Base-by-base conservation (phyloP, 2,888 invertebrate genomes). In the Ennomos erosarius region DNA sequence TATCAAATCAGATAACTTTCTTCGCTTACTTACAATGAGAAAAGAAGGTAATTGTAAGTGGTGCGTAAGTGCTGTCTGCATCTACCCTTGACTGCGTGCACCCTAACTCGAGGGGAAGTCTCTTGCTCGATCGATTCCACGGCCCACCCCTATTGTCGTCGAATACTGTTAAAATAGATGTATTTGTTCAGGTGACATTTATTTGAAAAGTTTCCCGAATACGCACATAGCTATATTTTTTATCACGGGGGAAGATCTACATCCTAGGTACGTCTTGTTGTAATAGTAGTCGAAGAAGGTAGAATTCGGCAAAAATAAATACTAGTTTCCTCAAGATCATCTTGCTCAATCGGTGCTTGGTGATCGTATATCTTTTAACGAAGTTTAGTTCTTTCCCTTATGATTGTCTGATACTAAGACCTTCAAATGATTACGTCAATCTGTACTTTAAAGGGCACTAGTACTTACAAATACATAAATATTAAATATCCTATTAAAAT, bases 111-210 rank as follows among this genome's bases (percentile, higher is more conserved):
- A 75, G 75, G 79, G 75, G 81, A 67, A 70, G 62, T 62, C 71
- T 73, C 71, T 51, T 36, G 71, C 71, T 69, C 76, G 79, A 88
- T 88, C 88, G 88, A 89, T 88, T 67, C 62, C 65, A 65, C 76
- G 76, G 80, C 67, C 72, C 79, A 80, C 49, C 86, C 86, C 85
- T 80, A 26, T 26, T 79, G 67, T 60, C 50, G 63, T 52, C 52
- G 61, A 64, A 71, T 64, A 68, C 70, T 72, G 73, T 72, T 43
- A 74, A 75, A 55, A 78, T 82, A 82, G 79, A 78, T 69, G 59
- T 74, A 76, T 83, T 83, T 76, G 83, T 81, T 78, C 76, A 79
- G 76, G 76, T 77, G 75, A 71, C 70, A 59, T 62, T 64, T 62
- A 57, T 62, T 64, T 48, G 44, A 55, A 58, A 62, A 62, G 43